phyloP scores from a whole-genome alignment of 2,888 invertebrate genomes.

The Synergus gifuensis region DNA sequence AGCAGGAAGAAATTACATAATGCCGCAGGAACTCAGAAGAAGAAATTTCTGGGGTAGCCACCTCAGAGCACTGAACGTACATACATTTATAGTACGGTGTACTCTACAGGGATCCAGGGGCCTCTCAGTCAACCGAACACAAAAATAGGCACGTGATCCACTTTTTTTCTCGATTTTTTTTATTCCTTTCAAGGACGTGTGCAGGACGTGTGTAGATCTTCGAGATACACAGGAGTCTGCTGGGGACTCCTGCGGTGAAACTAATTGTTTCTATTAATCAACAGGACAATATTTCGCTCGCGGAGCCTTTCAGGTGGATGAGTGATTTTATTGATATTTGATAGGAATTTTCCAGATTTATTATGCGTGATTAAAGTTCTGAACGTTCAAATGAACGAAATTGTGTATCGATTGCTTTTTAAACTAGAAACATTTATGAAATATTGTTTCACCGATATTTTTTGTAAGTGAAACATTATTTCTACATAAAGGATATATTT shows the following conservation, averaged over 20 bases:
- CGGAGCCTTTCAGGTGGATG: conserved; percentile 35
- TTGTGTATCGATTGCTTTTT: too few species aligned
- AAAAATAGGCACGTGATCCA: conserved; percentile 54
- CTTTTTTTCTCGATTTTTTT: conserved; percentile 46
- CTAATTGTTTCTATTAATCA: conserved; percentile 18
- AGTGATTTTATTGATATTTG: conserved; percentile 4
- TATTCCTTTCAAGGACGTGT: conserved; percentile 46
- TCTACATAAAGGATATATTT: too few species aligned
- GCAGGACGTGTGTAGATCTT: conserved; percentile 53
- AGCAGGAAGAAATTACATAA: conserved; percentile 47
- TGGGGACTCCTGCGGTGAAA: conserved; percentile 36
- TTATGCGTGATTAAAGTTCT: too few species aligned
- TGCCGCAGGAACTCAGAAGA: conserved; percentile 48
- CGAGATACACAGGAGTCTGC: conserved; percentile 38
- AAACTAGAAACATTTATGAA: background rate
- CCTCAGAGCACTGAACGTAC: background rate
- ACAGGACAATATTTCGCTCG: background rate
- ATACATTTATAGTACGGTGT: conserved; percentile 24
- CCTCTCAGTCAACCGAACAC: conserved; percentile 32
- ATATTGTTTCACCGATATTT: too few species aligned
- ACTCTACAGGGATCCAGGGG: conserved; percentile 25
- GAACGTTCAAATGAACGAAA: too few species aligned
- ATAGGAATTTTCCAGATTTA: background rate
- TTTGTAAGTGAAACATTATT: too few species aligned
- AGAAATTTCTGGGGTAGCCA: conserved; percentile 42